Conservation (phyloP, 2,797 vertebrate genomes). For the Sebastes miniatus region DNA sequence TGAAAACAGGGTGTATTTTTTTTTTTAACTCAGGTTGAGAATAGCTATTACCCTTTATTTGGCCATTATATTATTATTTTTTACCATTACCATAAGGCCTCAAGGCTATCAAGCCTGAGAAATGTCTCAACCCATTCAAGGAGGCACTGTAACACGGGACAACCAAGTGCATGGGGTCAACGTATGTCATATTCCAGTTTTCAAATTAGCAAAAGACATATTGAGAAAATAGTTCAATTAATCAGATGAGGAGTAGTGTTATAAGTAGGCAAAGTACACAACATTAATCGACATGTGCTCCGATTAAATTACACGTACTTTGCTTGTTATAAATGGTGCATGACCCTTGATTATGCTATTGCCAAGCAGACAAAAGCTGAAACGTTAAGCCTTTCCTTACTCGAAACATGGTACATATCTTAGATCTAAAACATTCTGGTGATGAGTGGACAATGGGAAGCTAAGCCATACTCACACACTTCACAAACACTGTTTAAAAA, state of each 20-base stretch:
- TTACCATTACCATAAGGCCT: background rate
- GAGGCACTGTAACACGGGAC: background rate
- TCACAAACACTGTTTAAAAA: background rate
- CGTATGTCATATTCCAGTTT: background rate
- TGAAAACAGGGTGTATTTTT: too few relatives aligned
- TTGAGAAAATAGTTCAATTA: background rate
- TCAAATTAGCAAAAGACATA: background rate
- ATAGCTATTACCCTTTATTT: background rate
- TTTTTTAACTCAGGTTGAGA: background rate
- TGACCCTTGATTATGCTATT: background rate
- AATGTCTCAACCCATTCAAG: background rate
- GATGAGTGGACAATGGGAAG: background rate
- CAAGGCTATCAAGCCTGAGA: background rate
- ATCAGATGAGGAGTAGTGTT: background rate
- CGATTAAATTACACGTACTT: background rate
- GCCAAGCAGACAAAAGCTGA: background rate
- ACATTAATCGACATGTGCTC: background rate
- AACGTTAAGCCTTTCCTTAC: background rate
- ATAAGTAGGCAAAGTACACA: background rate
- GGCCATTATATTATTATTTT: background rate
- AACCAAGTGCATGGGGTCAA: background rate
- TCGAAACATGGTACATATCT: background rate
- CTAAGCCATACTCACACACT: too few relatives aligned
- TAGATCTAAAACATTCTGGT: background rate
- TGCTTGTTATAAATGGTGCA: background rate